Evolutionary conservation across 2,888 invertebrate genomes (phyloP), one percentile per base, ranked within the genome.

Genomic region (Sialis lutaria): DNA sequence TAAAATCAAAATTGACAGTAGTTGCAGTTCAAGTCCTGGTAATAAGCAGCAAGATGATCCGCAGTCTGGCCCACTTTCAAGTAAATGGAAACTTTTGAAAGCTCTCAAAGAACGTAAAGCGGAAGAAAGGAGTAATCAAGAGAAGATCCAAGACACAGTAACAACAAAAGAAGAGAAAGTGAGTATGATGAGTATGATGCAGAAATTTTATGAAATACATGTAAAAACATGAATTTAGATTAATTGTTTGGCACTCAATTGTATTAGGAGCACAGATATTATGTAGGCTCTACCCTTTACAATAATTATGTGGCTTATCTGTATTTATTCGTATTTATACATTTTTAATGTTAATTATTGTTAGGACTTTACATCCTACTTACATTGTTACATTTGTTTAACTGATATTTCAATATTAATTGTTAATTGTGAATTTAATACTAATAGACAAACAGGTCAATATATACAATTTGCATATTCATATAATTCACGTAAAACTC

Each of bases 1-100:
- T 2, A 64, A 67, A 55, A 72, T 73, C 52, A 67, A 68, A 55
- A 67, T 72, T 45, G 70, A 72, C 57, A 56, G 61, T 47, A 59
- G 64, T 51, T 62, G 61, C 50, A 60, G 58, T 34, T 54, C 55
- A 46, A 58, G 56, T 49, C 58, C 62, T 31, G 63, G 61, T 48
- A 58, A 59, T 40, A 57, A 60, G 49, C 61, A 62, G 39, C 62
- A 64, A 49, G 53, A 53, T 7, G 54, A 56, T 6, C 64, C 62
- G 52, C 40, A 39, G 7, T 22, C 45, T 32, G 72, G 73, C 42
- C 76, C 75, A 8, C 72, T 80, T 45, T 82, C 86, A 6, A 89
- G 89, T 59, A 89, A 89, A 63, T 91, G 91, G 91, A 90, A 90
- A 62, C 70, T 91, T 41, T 65, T 91, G 3, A 91, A 90, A 65